A percentile compares a stretch with the other conserved stretches of the same genome.
These are phyloP conservation scores for Achroia grisella DNA, from an alignment of 1,140 invertebrate genomes.

Conservation along the genomic window DNA sequence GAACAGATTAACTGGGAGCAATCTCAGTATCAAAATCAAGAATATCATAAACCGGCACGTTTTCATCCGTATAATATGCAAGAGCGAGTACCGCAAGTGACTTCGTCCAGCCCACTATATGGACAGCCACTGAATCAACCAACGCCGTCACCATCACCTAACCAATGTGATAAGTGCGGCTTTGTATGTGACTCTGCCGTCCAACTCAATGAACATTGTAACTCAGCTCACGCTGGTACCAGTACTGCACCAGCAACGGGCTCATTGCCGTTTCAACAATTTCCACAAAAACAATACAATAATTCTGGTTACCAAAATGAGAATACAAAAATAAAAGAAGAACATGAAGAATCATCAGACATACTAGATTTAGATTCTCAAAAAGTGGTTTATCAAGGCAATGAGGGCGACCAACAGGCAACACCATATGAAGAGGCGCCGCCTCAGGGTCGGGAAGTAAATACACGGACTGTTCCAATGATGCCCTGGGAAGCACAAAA, in stretches of 20 bases:
- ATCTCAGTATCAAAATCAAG: slow-evolving; percentile 64
- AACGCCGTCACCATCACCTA: slow-evolving; percentile 76
- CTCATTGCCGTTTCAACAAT: slow-evolving; percentile 69
- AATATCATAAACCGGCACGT: slow-evolving; percentile 69
- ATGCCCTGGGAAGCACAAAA: slow-evolving; percentile 74
- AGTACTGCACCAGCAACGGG: slow-evolving; percentile 47
- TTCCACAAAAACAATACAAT: slow-evolving; percentile 59
- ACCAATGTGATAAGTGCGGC: slow-evolving; percentile 88
- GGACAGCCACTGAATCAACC: slow-evolving; percentile 74
- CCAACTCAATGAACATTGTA: slow-evolving; percentile 81
- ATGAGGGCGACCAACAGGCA: slow-evolving; percentile 59
- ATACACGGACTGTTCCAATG: slow-evolving; percentile 78
- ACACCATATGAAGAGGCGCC: slow-evolving; percentile 71
- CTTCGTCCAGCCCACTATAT: slow-evolving; percentile 78
- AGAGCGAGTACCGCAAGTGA: slow-evolving; percentile 74
- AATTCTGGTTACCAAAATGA: slow-evolving; percentile 48
- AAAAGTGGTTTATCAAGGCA: slow-evolving; percentile 83
- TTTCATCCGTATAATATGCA: slow-evolving; percentile 72
- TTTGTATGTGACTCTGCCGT: slow-evolving; percentile 82
- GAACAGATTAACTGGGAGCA: slow-evolving; percentile 69
- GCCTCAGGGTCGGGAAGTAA: slow-evolving; percentile 67
- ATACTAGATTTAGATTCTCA: slow-evolving; percentile 92
- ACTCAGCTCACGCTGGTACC: slow-evolving; percentile 77
- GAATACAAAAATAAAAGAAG: slow-evolving; percentile 74
- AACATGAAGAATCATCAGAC: slow-evolving; percentile 82